phyloP scores from a whole-genome alignment of 2,888 invertebrate genomes.

The Orthonevra nobilis region DNA sequence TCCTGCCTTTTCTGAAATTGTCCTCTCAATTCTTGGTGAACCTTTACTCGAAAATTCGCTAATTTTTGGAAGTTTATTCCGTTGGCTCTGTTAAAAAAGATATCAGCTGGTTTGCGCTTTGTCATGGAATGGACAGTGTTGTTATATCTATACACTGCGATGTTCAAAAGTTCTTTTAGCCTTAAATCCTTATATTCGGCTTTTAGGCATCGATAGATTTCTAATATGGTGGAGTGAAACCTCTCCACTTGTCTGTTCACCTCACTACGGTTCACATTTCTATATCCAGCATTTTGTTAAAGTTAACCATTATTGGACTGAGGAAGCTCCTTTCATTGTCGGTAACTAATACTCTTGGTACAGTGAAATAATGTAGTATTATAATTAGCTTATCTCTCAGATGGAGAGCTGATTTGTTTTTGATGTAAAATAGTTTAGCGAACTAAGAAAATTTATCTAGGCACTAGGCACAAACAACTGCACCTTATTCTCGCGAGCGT shows the following conservation, averaged over 20 bases:
- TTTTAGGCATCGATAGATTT: too few species aligned
- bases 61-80: too few species aligned
- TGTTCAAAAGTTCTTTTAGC: not conserved
- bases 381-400: constrained; percentile 52
- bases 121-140: constrained; percentile 3
- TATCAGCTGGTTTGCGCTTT: too few species aligned
- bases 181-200: constrained; percentile 15
- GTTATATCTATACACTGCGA: not conserved
- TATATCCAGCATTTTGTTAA: not conserved
- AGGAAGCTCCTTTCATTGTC: constrained; percentile 65
- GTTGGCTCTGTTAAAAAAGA: too few species aligned
- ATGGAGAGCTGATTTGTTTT: constrained; percentile 39
- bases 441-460: constrained; percentile 64
- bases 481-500: not conserved
- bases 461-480: not conserved
- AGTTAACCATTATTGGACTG: constrained; percentile 31
- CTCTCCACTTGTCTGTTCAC: constrained; percentile 61
- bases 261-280: constrained; percentile 59
- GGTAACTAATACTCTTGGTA: constrained; percentile 40
- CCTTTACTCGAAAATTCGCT: too few species aligned
- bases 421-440: constrained; percentile 56
- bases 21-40: too few species aligned
- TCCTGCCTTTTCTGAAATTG: too few species aligned
- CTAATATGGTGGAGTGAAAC: too few species aligned
- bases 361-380: constrained; percentile 60